phyloP scores from a whole-genome alignment of 2,113 vertebrate genomes.

The Forbesichthys papilliferus region DNA sequence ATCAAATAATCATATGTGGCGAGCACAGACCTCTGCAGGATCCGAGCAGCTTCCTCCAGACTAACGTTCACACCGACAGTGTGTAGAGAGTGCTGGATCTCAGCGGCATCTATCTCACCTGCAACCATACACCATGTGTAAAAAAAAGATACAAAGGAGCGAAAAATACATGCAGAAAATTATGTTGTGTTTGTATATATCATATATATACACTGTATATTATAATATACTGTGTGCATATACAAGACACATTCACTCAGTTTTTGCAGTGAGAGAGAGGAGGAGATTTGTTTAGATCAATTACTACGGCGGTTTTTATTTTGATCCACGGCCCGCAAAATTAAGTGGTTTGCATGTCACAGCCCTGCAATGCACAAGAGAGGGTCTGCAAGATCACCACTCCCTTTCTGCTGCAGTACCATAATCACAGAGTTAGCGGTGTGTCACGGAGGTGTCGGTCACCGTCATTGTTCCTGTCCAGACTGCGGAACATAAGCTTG shows the following conservation, averaged over 20 bases:
- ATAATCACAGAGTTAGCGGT: neutral
- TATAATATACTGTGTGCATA: neutral
- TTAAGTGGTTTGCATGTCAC: no score
- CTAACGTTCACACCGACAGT: conserved; percentile 81
- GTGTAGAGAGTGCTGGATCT: conserved; percentile 84
- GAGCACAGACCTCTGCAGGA: conserved; percentile 81
- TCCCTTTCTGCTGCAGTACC: no score
- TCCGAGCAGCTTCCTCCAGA: conserved; percentile 80
- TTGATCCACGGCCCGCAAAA: no score
- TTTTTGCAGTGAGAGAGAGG: neutral
- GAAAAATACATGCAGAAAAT: neutral
- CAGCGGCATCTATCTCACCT: conserved; percentile 84
- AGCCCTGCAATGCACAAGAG: no score
- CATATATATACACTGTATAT: neutral
- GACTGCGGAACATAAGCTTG: conserved; percentile 82
- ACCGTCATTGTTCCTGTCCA: conserved; percentile 90
- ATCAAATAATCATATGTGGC: neutral
- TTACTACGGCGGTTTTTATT: no score
- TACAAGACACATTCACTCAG: neutral
- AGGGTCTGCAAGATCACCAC: no score
- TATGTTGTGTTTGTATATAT: neutral
- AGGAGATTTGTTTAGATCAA: neutral
- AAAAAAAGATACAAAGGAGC: neutral
- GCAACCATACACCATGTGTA: conserved; percentile 24
- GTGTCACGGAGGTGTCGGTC: conserved; percentile 8